phyloP scores from a whole-genome alignment of 2,113 vertebrate genomes.

The Oreochromis niloticus region DNA sequence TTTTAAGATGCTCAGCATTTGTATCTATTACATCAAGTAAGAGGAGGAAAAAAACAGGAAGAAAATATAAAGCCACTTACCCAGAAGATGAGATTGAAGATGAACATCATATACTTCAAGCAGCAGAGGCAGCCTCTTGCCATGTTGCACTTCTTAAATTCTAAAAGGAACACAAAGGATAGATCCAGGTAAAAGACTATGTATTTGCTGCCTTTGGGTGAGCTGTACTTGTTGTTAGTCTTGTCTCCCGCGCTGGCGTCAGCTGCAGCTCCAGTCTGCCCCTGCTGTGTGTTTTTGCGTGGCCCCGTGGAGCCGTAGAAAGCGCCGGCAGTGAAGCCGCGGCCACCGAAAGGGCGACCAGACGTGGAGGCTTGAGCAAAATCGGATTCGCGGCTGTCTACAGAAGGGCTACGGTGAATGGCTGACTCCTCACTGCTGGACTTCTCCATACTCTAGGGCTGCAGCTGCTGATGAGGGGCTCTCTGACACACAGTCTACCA shows the following conservation, averaged over 20 bases:
- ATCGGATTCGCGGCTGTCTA: constrained; percentile 94
- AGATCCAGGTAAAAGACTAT: constrained; percentile 99
- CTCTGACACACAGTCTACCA: constrained; percentile 74
- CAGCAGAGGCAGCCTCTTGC: constrained; percentile 97
- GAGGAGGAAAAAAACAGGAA: neutral
- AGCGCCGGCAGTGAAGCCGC: constrained; percentile 94
- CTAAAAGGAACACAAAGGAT: constrained; percentile 99
- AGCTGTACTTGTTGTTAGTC: constrained; percentile 81
- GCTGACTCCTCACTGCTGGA: constrained; percentile 99
- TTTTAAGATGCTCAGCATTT: neutral
- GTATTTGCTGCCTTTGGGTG: constrained; percentile 95
- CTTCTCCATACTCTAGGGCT: constrained; percentile 93
- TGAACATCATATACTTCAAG: constrained; percentile 99
- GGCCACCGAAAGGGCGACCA: constrained; percentile 84
- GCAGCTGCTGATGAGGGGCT: constrained; percentile 69
- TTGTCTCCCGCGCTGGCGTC: constrained; percentile 58
- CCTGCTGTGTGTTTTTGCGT: constrained; percentile 66
- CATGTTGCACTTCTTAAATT: constrained; percentile 99
- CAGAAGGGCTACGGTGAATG: constrained; percentile 95
- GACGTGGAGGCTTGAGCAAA: constrained; percentile 89
- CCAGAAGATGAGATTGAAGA: constrained; percentile 99
- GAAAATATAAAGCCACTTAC: constrained; percentile 77
- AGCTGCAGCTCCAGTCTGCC: constrained; percentile 52
- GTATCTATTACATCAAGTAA: neutral
- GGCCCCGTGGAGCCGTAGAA: constrained; percentile 93